Evolutionary conservation across 2,113 vertebrate genomes (phyloP).

Genomic region (Rhombomys opimus): DNA sequence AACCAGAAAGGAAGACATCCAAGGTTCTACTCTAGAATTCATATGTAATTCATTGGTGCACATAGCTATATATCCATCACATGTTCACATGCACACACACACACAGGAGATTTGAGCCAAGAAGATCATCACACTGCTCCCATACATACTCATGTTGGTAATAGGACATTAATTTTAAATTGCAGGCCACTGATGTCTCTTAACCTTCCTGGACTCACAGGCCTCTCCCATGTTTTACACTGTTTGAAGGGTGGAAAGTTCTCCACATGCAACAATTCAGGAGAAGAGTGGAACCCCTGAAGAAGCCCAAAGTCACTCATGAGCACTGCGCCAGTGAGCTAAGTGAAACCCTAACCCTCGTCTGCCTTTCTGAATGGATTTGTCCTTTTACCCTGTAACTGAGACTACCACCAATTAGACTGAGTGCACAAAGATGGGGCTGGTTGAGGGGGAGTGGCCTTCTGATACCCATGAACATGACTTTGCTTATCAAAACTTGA

Average conservation of each 20-base stretch:
- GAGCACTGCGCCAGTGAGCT: neutral
- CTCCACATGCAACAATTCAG: neutral
- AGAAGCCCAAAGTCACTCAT: neutral
- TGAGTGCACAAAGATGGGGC: neutral
- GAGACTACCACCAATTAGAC: neutral
- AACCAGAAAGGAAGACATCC: neutral
- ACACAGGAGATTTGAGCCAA: neutral
- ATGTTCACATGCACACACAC: neutral
- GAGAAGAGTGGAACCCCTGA: neutral
- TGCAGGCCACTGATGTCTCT: neutral
- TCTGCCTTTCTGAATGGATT: neutral
- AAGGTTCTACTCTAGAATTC: neutral
- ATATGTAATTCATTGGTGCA: neutral
- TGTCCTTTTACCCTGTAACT: neutral
- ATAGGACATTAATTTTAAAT: neutral
- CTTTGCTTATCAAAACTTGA: neutral
- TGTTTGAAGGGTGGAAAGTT: neutral
- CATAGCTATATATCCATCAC: no score
- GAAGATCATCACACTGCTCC: neutral
- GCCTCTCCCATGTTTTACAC: neutral
- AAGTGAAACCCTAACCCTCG: neutral
- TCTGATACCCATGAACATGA: neutral
- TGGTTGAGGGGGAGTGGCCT: neutral
- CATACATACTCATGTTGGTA: neutral
- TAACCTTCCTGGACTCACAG: neutral